Evolutionary conservation across 2,113 vertebrate species (phyloP).

Genomic region (Galbula dea): DNA sequence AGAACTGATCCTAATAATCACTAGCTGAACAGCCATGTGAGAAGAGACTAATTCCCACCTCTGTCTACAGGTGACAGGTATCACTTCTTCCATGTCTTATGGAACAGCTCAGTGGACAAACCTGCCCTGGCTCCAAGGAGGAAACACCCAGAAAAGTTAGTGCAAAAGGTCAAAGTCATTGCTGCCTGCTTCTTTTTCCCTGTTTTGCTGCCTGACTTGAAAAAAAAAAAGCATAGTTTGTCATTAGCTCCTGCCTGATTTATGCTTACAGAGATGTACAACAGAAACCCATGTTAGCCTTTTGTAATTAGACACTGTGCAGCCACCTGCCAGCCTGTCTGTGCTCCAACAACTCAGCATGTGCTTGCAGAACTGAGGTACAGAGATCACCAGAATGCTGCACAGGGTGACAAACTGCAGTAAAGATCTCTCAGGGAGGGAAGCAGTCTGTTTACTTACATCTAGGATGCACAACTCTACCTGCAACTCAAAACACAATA

Average conservation of each 20-base stretch:
- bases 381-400: neutral
- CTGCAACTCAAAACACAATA: neutral
- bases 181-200: neutral
- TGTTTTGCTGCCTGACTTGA: neutral
- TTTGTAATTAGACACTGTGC: neutral
- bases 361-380: neutral
- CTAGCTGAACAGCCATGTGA: neutral
- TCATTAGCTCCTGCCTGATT: neutral
- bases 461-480: neutral
- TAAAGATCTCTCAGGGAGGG: neutral
- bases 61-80: neutral
- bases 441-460: neutral
- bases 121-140: neutral
- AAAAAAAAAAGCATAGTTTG: neutral
- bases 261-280: neutral
- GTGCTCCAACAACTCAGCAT: neutral
- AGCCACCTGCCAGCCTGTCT: constrained; percentile 13
- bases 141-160: neutral
- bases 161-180: neutral
- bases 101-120: neutral
- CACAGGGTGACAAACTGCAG: neutral
- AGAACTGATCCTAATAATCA: neutral
- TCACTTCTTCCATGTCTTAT: neutral
- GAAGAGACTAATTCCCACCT: neutral
- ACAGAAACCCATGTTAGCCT: neutral